These are phyloP conservation scores for Protophormia terraenovae DNA, from an alignment of 2,888 invertebrate species.

Conservation along the genomic window DNA sequence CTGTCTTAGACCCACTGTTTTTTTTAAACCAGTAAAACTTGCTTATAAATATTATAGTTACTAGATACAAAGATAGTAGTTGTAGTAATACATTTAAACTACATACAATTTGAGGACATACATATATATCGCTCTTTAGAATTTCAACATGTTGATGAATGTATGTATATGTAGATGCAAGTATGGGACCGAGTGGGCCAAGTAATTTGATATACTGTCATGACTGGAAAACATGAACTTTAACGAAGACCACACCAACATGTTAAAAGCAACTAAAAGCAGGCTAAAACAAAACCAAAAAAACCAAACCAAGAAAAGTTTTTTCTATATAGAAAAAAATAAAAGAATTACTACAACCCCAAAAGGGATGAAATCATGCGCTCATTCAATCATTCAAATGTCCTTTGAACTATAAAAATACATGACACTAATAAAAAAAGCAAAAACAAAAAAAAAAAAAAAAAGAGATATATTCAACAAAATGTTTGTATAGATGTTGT, in stretches of 20 bases:
- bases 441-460: constrained; percentile 64
- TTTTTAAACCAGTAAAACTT: not conserved
- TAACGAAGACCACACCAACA: constrained; percentile 58
- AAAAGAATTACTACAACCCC: constrained; percentile 40
- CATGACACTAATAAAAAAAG: constrained; percentile 80
- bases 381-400: constrained; percentile 81
- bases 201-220: constrained; percentile 79
- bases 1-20: not conserved
- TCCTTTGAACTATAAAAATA: constrained; percentile 81
- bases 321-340: constrained; percentile 19
- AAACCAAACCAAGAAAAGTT: constrained; percentile 46
- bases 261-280: constrained; percentile 19
- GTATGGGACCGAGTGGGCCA: constrained; percentile 56
- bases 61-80: not conserved
- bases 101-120: no score
- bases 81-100: constrained; percentile 28
- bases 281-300: constrained; percentile 26
- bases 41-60: not conserved
- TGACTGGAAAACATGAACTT: constrained; percentile 62
- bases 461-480: not conserved
- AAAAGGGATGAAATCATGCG: constrained; percentile 79
- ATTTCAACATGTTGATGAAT: not conserved
- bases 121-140: no score
- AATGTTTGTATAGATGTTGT: constrained; percentile 3
- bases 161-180: not conserved